Evolutionary conservation across 2,888 invertebrate genomes (phyloP).

Genomic region (Empis stercorea): DNA sequence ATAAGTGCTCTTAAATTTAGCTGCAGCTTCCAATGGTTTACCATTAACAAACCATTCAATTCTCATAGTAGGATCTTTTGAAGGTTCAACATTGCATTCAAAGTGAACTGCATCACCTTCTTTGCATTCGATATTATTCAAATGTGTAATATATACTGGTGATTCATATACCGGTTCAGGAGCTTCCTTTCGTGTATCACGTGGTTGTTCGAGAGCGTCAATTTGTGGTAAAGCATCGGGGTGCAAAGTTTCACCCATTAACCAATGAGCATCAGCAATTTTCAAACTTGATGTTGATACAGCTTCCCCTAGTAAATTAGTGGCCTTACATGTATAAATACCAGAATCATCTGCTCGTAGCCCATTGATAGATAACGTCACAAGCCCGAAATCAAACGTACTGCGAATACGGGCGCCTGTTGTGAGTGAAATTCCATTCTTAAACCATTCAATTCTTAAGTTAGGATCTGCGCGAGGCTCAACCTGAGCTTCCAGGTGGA

Average conservation of each 20-base stretch:
- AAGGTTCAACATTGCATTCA: slow-evolving; percentile 84
- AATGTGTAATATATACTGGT: slow-evolving; percentile 79
- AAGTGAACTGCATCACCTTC: slow-evolving; percentile 84
- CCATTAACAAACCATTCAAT: slow-evolving; percentile 95
- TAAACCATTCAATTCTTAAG: slow-evolving; percentile 81
- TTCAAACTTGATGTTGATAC: slow-evolving; percentile 84
- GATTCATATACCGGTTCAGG: slow-evolving; percentile 70
- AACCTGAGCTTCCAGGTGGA: slow-evolving; percentile 78
- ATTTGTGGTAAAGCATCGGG: slow-evolving; percentile 81
- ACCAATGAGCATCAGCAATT: slow-evolving; percentile 78
- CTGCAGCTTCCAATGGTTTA: slow-evolving; percentile 72
- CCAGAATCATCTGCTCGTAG: slow-evolving; percentile 84
- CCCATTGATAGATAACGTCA: slow-evolving; percentile 80
- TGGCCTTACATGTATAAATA: slow-evolving; percentile 89
- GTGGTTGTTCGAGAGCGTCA: slow-evolving; percentile 72
- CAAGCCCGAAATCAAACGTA: slow-evolving; percentile 93
- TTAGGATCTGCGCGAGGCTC: slow-evolving; percentile 84
- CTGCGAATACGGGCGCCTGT: slow-evolving; percentile 84
- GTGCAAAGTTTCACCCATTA: slow-evolving; percentile 74
- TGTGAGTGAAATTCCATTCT: slow-evolving; percentile 74
- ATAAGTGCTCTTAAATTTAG: slow-evolving; percentile 82
- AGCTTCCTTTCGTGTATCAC: slow-evolving; percentile 49
- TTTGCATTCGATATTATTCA: slow-evolving; percentile 78
- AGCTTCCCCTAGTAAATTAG: slow-evolving; percentile 86
- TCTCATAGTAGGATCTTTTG: slow-evolving; percentile 78